Percentiles rank a stretch among this genome's conserved stretches.
These are phyloP conservation scores for Cryptosula pallasiana DNA, from an alignment of 2,888 invertebrate genomes.

Conservation along the genomic window DNA sequence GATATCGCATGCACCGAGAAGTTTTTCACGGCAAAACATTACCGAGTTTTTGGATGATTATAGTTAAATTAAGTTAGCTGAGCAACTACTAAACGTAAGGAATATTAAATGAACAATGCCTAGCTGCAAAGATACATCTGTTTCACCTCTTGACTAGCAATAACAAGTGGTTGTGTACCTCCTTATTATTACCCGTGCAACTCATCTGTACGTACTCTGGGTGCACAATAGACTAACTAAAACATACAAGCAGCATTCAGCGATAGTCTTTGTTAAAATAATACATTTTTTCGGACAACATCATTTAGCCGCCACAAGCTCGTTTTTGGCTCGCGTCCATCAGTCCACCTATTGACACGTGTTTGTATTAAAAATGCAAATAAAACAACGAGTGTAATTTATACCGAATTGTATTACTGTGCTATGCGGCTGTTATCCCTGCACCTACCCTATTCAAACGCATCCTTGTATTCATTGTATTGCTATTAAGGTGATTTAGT, in stretches of 20 bases:
- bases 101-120: too few relatives aligned
- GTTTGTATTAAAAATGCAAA: background rate
- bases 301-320: background rate
- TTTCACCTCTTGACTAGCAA: conserved; percentile 5
- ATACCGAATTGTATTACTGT: background rate
- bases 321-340: background rate
- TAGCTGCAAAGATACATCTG: background rate
- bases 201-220: background rate
- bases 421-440: background rate
- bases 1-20: background rate
- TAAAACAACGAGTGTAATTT: background rate
- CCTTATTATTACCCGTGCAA: too few relatives aligned
- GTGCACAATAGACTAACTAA: background rate
- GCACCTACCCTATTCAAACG: background rate
- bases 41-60: too few relatives aligned
- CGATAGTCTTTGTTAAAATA: background rate
- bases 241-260: conserved; percentile 11
- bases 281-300: background rate
- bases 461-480: too few relatives aligned
- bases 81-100: too few relatives aligned
- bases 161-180: too few relatives aligned
- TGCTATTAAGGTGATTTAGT: background rate
- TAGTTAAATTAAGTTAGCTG: too few relatives aligned
- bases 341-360: background rate
- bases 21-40: too few relatives aligned